Evolutionary conservation across 2,797 vertebrate species (phyloP), one percentile per base, ranked within the genome.

Genomic region (Eurystomus glaucurus): DNA sequence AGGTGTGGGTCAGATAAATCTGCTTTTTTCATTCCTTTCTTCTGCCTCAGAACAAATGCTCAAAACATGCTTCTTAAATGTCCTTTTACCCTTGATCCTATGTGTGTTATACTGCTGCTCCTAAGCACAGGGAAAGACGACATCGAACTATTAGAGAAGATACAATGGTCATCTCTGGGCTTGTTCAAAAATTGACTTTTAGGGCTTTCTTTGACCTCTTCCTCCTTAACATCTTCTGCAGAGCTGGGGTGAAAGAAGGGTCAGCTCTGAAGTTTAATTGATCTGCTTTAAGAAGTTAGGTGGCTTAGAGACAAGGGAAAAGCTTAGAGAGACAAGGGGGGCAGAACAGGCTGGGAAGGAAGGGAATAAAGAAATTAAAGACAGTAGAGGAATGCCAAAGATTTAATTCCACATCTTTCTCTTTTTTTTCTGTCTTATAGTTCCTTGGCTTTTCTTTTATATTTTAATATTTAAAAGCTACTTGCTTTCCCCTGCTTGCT

Each of bases 381-480:
- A 43, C 33, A 31, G 26, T 0, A 1, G 29, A 85, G 35, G 23
- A 92, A 61, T n/a, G 33, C 35, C 41, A 70, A 46, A 76, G 28
- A 22, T 37, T 46, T 88, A 5, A n/a, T 95, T 83, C 70, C 26
- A 2, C 11, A 4, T 77, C 20, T 79, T 78, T 64, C 22, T 84
- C 4, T 7, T 50, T 77, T 80, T 7, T 13, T 35, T 13, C 33
- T 85, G 8, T 88, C 45, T 28, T 85, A 9, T 29, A 60, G 35
- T 87, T 83, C 45, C 41, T 82, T 76, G 68, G 9, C 19, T 74
- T 89, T 43, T 69, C 23, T 74, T 96, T 83, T 79, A 5, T 50
- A 45, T 57, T 82, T 78, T 76, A 68, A 22, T 92, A 87, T 79
- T 88, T 89, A 15, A 79, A 92, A 91, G 16, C 33, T 57, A 3